Base-by-base conservation (phyloP, 2,888 invertebrate genomes). In the Tetrapedia diversipes region DNA sequence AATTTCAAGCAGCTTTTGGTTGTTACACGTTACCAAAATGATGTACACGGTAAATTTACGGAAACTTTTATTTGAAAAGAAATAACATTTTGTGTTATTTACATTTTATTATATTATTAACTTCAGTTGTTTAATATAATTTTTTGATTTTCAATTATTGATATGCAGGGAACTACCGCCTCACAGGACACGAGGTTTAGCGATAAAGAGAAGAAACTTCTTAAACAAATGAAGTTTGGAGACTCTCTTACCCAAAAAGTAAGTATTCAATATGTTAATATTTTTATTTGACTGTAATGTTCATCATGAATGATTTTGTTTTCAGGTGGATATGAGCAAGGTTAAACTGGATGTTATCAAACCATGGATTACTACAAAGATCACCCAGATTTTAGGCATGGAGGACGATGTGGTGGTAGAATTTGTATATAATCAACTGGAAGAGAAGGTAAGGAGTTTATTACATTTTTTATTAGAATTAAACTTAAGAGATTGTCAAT, bases 151-250 rank as follows among this genome's bases (percentile, higher is more conserved):
- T n/a, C 8, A 65, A 47, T 72, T 57, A 47, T 91, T 16, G 24
- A 54, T 22, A 37, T 92, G 57, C 89, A 99, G 99, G 99, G 99
- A 82, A 99, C 99, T 39, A 98, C 97, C 89, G 97, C 99, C 76
- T 99, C 99, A 92, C 99, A 99, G 93, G 99, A 99, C 92, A 99
- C 98, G 90, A 96, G 99, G 90, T 99, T 99, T 93, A 97, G 98
- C 91, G 99, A 99, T 93, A 99, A 99, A 93, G 99, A 99, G 93
- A 99, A 99, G 93, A 99, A 99, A 92, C 94, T 99, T 59, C 95
- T 99, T 93, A 99, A 99, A 92, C 97, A 98, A 92, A 98, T 99
- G 98, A 98, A 97, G 92, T 99, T 99, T 92, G 97, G 97, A 41
- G 98, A 99, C 90, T 96, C 96, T 86, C 94, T 99, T 54, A 96